phyloP scores from a whole-genome alignment of 2,113 vertebrate species.

The Ameiurus melas region DNA sequence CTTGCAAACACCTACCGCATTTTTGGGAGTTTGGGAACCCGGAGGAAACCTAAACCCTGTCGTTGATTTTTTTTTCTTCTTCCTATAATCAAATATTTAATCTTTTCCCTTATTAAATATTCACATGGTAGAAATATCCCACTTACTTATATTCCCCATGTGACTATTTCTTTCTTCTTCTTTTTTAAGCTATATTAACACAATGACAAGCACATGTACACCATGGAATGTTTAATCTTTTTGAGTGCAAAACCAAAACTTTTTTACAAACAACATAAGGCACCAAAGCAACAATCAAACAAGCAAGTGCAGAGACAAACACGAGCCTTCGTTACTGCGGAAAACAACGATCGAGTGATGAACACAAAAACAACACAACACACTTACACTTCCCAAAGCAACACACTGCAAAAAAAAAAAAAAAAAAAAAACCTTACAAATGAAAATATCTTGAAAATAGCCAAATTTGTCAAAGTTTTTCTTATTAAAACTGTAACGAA shows the following conservation, averaged over 20 bases:
- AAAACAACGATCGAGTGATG: neutral
- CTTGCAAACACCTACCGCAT: neutral
- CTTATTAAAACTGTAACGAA: neutral
- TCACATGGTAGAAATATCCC: neutral
- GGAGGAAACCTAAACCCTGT: neutral
- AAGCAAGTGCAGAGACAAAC: neutral
- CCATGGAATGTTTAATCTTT: neutral
- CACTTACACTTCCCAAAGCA: neutral
- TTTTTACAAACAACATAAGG: neutral
- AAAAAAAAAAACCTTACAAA: neutral
- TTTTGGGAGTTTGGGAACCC: neutral
- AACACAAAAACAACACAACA: neutral
- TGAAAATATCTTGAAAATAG: neutral
- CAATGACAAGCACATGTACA: neutral
- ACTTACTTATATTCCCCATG: neutral
- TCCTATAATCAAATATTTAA: neutral
- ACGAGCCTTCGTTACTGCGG: neutral
- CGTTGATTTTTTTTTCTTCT: neutral
- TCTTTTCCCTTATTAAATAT: neutral
- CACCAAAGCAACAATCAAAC: neutral
- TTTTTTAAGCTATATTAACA: neutral
- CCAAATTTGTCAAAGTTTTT: neutral
- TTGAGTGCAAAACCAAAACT: neutral
- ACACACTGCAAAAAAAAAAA: neutral
- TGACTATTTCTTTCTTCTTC: neutral